phyloP scores from a whole-genome alignment of 2,797 vertebrate genomes.

The Morus bassanus region DNA sequence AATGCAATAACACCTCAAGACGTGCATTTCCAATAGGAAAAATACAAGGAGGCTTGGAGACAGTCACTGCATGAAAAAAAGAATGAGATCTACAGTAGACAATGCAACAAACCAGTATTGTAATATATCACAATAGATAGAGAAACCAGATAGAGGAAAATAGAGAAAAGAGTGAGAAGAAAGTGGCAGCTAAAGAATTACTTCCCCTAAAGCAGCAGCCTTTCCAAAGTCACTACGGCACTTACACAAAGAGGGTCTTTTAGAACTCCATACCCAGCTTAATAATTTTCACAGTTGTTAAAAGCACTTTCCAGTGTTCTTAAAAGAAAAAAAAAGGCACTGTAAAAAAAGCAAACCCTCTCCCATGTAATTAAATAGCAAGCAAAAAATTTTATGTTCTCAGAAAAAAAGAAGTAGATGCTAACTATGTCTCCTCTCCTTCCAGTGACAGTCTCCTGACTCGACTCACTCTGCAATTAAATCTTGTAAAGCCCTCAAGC shows the following conservation, averaged over 20 bases:
- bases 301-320: background rate
- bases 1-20: background rate
- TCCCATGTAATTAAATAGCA: background rate
- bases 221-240: background rate
- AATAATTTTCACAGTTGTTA: background rate
- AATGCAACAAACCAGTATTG: background rate
- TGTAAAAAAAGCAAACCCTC: background rate
- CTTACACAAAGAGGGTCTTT: background rate
- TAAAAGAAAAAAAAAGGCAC: background rate
- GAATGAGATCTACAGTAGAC: background rate
- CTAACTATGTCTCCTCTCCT: background rate
- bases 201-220: background rate
- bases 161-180: background rate
- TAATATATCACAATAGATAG: background rate
- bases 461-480: background rate
- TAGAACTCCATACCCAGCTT: background rate
- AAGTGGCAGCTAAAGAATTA: background rate
- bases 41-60: background rate
- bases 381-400: background rate
- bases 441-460: background rate
- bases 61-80: background rate
- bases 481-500: background rate
- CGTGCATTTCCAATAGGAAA: background rate
- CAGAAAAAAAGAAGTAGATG: background rate
- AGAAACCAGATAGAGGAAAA: too few species aligned